phyloP scores from a whole-genome alignment of 2,888 invertebrate species.

The Bellardia pandia region DNA sequence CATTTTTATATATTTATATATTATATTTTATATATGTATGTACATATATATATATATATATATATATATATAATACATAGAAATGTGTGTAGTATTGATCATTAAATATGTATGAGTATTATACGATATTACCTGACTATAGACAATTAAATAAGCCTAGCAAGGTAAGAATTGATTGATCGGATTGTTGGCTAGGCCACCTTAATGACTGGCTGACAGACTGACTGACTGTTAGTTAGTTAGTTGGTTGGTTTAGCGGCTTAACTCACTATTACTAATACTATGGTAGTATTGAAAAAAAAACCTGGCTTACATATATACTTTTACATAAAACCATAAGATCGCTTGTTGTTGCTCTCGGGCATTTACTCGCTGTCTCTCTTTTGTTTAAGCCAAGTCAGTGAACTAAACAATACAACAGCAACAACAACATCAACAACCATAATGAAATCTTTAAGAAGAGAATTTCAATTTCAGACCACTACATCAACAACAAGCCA shows the following conservation, averaged over 20 bases:
- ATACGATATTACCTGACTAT: constrained; percentile 71
- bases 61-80: neutral
- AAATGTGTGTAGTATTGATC: constrained; percentile 36
- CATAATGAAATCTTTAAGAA: constrained; percentile 57
- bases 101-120: constrained; percentile 59
- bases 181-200: constrained; percentile 53
- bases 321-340: constrained; percentile 35
- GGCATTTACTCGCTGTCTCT: constrained; percentile 33
- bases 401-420: constrained; percentile 57
- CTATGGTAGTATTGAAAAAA: neutral
- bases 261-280: constrained; percentile 7
- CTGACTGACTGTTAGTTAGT: neutral
- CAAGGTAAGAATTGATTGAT: constrained; percentile 72
- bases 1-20: neutral
- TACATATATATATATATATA: neutral
- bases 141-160: constrained; percentile 69
- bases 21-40: neutral
- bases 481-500: constrained; percentile 6
- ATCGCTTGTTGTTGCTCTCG: constrained; percentile 50
- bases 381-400: constrained; percentile 60
- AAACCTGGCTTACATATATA: neutral
- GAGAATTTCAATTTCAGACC: constrained; percentile 56
- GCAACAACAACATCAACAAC: constrained; percentile 30
- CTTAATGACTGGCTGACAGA: neutral
- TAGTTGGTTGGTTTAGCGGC: neutral